A percentile compares a stretch with the other conserved stretches of the same genome.
Conservation (phyloP, 1,140 invertebrate genomes). For the Calliopsis andreniformis region DNA sequence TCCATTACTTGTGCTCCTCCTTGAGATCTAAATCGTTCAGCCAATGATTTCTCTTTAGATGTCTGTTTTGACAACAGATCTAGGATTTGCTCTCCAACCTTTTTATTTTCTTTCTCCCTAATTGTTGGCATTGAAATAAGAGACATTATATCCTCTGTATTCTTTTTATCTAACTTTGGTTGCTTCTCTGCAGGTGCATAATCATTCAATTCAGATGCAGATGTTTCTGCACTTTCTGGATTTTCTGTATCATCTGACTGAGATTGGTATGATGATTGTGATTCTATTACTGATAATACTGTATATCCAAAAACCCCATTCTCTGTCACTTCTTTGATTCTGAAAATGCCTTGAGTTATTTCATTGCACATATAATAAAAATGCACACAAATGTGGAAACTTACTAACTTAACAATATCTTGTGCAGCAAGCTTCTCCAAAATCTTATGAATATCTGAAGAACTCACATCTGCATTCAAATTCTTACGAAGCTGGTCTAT, state of each 20-base stretch:
- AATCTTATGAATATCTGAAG: conserved; percentile 88
- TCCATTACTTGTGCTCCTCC: conserved; percentile 97
- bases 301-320: conserved; percentile 79
- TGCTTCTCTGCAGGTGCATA: conserved; percentile 72
- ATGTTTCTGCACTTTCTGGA: conserved; percentile 67
- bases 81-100: conserved; percentile 97
- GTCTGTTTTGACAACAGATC: conserved; percentile 97
- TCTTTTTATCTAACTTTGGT: conserved; percentile 72
- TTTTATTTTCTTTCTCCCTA: conserved; percentile 96
- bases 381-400: conserved; percentile 27
- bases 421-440: conserved; percentile 94
- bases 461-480: conserved; percentile 83
- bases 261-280: conserved; percentile 70
- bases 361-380: conserved; percentile 1
- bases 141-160: conserved; percentile 83
- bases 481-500: conserved; percentile 84
- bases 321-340: conserved; percentile 79
- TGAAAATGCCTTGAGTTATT: conserved; percentile 52
- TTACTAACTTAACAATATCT: conserved; percentile 87
- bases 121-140: conserved; percentile 96
- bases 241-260: conserved; percentile 69
- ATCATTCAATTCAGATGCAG: conserved; percentile 72
- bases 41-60: conserved; percentile 95
- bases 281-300: conserved; percentile 74
- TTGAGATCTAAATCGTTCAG: conserved; percentile 97